Base-by-base conservation (phyloP, 2,797 vertebrate species). In the Myioborus miniatus region DNA sequence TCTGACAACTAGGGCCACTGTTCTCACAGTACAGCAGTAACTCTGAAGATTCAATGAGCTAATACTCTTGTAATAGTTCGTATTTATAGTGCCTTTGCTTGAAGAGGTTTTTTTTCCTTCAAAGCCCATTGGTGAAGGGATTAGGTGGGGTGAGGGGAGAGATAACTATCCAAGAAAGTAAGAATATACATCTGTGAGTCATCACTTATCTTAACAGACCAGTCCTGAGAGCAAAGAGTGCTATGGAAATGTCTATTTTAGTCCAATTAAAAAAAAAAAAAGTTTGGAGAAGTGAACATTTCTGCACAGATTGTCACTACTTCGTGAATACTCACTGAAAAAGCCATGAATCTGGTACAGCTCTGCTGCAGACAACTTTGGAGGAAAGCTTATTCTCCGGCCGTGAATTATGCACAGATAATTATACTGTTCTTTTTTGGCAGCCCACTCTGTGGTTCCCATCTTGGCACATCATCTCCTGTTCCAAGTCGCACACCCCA, bases 401-500 rank as follows among this genome's bases (percentile, higher is more conserved):
- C 88, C 94, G 94, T 96, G 95, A 97, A 97, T 97, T 96, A 97
- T 97, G 95, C 90, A 96, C 96, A 97, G 94, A 96, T 97, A 94
- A 96, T 97, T 97, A 97, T 95, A 97, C 96, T 97, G 96, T 97
- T 95, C 94, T 96, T 93, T 96, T 96, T 96, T 97, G 96, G 95
- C 94, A 97, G 94, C 96, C 96, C 94, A 96, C 95, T 97, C 95
- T 94, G 91, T 97, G 94, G 96, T 97, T 96, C 91, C 95, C 96
- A 95, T 90, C 93, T 96, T 97, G 96, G 95, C 96, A 96, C 94
- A 96, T 96, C 94, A 77, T 94, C 95, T 95, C 90, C 93, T 79
- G 86, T 96, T 97, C 95, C 81, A 95, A 96, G 96, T 80, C 8
- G 2, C 95, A 90, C 93, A 96, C 85, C 85, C 96, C 96, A 95